Evolutionary conservation across 2,888 invertebrate genomes (phyloP).

Genomic region (Bellardia bayeri): DNA sequence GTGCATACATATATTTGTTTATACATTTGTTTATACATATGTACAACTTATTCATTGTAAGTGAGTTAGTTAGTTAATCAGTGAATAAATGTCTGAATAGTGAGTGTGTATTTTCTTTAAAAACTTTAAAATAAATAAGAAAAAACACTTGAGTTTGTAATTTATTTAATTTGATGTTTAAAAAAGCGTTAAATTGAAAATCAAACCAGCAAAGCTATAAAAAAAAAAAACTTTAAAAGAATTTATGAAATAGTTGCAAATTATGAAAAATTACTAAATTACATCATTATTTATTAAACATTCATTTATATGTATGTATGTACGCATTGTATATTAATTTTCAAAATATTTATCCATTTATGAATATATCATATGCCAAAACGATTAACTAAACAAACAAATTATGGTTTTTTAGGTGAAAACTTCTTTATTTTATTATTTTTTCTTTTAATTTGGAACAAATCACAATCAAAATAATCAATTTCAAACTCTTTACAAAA

Average conservation of each 20-base stretch:
- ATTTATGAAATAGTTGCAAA: constrained; percentile 32
- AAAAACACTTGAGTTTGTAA: constrained; percentile 31
- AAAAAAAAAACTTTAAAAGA: constrained; percentile 7
- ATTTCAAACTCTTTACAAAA: no score
- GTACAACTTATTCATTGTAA: neutral
- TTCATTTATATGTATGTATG: neutral
- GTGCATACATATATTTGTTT: neutral
- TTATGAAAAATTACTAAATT: constrained; percentile 16
- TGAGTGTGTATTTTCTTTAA: neutral
- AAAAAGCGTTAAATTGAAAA: constrained; percentile 60
- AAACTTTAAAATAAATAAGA: constrained; percentile 16
- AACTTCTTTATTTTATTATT: no score
- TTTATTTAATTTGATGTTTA: constrained; percentile 58
- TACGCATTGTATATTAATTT: neutral
- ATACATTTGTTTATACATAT: neutral
- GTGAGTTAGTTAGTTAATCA: constrained; percentile 9
- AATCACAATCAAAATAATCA: no score
- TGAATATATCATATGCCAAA: no score
- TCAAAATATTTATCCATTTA: neutral
- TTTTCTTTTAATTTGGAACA: no score
- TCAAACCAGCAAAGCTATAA: constrained; percentile 1
- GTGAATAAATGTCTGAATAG: neutral
- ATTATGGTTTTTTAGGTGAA: no score
- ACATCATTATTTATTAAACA: constrained; percentile 16
- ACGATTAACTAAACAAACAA: no score